A percentile compares a stretch with the other conserved stretches of the same genome.
phyloP scores from a whole-genome alignment of 2,888 invertebrate species.

The Pristionchus maxplancki region DNA sequence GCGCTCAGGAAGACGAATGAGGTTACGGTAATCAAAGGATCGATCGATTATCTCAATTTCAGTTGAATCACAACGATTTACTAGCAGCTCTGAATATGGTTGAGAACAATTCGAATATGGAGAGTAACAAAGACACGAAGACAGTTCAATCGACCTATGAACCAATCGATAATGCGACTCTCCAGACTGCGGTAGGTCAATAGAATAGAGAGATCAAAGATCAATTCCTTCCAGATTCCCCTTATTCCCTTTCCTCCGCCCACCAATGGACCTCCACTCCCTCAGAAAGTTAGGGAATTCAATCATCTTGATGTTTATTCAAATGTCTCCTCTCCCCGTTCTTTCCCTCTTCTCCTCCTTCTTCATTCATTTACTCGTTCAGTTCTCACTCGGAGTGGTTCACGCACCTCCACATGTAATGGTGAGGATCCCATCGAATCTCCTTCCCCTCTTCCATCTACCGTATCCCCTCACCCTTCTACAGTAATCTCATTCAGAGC shows the following conservation, averaged over 20 bases:
- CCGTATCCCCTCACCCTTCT: not conserved
- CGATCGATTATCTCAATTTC: not conserved
- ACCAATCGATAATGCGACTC: conserved; percentile 37
- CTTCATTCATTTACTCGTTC: conserved; percentile 29
- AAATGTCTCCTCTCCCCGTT: not conserved
- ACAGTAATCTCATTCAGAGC: not conserved
- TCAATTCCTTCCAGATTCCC: not conserved
- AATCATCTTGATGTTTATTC: not conserved
- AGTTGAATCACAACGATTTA: conserved; percentile 23
- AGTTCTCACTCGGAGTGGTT: conserved; percentile 26
- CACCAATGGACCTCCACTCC: not conserved
- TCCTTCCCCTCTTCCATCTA: not conserved
- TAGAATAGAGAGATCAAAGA: not conserved
- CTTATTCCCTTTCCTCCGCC: conserved; percentile 25
- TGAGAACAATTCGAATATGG: conserved; percentile 11
- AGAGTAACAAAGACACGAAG: not conserved
- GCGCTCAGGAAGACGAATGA: not conserved
- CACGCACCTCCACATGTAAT: conserved; percentile 8
- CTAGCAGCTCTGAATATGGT: conserved; percentile 18
- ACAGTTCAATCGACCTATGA: not conserved
- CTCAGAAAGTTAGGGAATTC: conserved; percentile 6
- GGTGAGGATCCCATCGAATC: not conserved
- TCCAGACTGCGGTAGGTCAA: conserved; percentile 31
- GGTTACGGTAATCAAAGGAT: conserved; percentile 1
- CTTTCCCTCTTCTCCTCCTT: not conserved